These are phyloP conservation scores for Ceriagrion tenellum DNA, from an alignment of 2,888 invertebrate species.

Conservation along the genomic window DNA sequence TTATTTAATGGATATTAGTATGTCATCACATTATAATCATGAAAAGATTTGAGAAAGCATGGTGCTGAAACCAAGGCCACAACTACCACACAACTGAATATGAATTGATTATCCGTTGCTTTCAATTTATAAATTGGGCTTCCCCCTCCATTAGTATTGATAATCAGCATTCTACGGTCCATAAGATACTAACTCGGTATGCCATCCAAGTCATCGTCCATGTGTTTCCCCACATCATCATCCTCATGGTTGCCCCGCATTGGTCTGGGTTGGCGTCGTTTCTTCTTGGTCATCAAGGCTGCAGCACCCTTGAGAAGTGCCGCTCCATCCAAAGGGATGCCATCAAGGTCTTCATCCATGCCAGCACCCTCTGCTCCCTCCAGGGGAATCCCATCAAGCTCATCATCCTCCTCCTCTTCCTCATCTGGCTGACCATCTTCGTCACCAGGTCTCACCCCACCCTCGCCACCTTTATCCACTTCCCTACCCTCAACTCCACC, in stretches of 20 bases:
- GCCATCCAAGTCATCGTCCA: slow-evolving; percentile 85
- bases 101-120: too few species aligned
- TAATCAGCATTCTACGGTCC: too few species aligned
- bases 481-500: not conserved
- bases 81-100: too few species aligned
- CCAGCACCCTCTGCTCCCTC: slow-evolving; percentile 77
- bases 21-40: too few species aligned
- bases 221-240: slow-evolving; percentile 73
- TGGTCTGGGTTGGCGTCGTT: slow-evolving; percentile 75
- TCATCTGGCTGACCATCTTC: slow-evolving; percentile 76
- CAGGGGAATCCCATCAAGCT: slow-evolving; percentile 85
- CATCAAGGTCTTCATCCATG: slow-evolving; percentile 80
- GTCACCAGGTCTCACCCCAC: slow-evolving; percentile 71
- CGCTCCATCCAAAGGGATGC: slow-evolving; percentile 88
- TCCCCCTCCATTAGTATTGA: too few species aligned
- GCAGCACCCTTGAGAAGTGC: slow-evolving; percentile 84
- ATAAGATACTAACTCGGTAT: slow-evolving; percentile 80
- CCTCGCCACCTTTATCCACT: slow-evolving; percentile 6
- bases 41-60: not conserved
- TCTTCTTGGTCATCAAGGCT: slow-evolving; percentile 80
- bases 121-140: not conserved
- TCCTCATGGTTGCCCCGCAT: slow-evolving; percentile 75
- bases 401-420: slow-evolving; percentile 80
- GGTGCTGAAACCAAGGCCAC: too few species aligned
- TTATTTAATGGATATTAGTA: too few species aligned